Percentiles rank a stretch among this genome's conserved stretches.
Evolutionary conservation across 1,140 invertebrate species (phyloP).

Genomic region (Diabrotica undecimpunctata): DNA sequence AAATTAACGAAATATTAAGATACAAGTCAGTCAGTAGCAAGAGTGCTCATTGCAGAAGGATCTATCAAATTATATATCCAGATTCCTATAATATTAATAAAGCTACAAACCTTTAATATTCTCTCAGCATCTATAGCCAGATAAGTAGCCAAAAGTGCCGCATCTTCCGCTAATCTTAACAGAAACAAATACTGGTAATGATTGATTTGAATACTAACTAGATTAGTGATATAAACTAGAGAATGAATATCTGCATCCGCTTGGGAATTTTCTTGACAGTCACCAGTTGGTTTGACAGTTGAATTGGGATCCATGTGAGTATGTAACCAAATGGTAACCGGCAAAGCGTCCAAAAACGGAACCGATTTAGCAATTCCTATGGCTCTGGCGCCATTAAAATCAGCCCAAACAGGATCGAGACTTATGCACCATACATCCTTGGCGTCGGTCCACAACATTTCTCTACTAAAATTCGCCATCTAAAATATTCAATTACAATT

Average conservation of each 20-base stretch:
- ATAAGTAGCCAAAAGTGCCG: slow-evolving; percentile 75
- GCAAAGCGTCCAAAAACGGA: slow-evolving; percentile 87
- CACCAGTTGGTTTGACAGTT: slow-evolving; percentile 31
- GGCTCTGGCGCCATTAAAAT: slow-evolving; percentile 79
- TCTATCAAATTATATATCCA: too few relatives aligned
- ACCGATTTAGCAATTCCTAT: slow-evolving; percentile 69
- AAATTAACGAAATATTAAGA: too few relatives aligned
- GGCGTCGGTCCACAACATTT: slow-evolving; percentile 77
- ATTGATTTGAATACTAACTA: slow-evolving; percentile 82
- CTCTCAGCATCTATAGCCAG: slow-evolving; percentile 73
- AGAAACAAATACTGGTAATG: slow-evolving; percentile 92
- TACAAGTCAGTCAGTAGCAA: too few relatives aligned
- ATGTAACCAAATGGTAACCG: slow-evolving; percentile 77
- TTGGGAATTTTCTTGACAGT: background rate
- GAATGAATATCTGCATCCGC: slow-evolving; percentile 60
- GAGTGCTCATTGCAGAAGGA: too few relatives aligned
- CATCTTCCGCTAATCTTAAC: slow-evolving; percentile 75
- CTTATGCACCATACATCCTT: slow-evolving; percentile 84
- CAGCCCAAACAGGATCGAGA: slow-evolving; percentile 88
- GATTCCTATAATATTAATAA: background rate
- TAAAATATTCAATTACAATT: slow-evolving; percentile 23
- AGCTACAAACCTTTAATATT: slow-evolving; percentile 55
- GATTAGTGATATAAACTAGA: slow-evolving; percentile 70
- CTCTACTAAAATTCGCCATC: slow-evolving; percentile 51
- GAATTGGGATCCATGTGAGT: slow-evolving; percentile 48